These are phyloP conservation scores for Dugesia japonica DNA, from an alignment of 2,888 invertebrate genomes.

Conservation along the genomic window DNA sequence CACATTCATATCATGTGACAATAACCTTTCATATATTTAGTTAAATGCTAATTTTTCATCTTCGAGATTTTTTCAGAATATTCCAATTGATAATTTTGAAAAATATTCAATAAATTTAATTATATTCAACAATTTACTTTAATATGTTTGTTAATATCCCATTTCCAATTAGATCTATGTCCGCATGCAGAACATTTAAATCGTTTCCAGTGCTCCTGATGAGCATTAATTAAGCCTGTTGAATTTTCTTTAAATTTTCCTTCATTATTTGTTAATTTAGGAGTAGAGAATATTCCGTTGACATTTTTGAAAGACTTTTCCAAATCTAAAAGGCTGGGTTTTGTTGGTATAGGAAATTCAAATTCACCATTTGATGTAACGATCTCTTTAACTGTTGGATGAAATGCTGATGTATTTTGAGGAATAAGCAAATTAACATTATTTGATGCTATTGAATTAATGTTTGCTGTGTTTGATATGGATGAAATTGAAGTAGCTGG, in stretches of 20 bases:
- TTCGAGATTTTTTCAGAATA: not conserved
- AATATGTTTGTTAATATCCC: constrained; percentile 92
- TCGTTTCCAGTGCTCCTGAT: constrained; percentile 50
- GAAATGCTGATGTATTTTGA: not conserved
- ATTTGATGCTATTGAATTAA: not conserved
- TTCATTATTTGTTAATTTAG: not conserved
- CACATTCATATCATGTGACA: not conserved
- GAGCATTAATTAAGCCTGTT: not conserved
- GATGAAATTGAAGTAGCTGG: not conserved
- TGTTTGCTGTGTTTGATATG: not conserved
- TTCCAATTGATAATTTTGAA: not conserved
- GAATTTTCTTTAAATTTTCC: not conserved
- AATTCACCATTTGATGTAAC: constrained; percentile 9
- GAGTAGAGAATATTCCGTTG: not conserved
- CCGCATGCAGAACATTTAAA: constrained; percentile 84
- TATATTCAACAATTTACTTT: constrained; percentile 47
- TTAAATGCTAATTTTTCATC: not conserved
- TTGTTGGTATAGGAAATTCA: not conserved
- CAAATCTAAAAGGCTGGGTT: not conserved
- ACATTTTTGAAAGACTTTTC: not conserved
- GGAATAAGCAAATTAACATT: not conserved
- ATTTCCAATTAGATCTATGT: constrained; percentile 85
- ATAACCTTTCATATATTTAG: not conserved
- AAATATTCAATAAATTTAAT: not conserved
- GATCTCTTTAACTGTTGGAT: not conserved